Conservation (phyloP, 1,140 invertebrate genomes). For the Sycophaga agraensis region DNA sequence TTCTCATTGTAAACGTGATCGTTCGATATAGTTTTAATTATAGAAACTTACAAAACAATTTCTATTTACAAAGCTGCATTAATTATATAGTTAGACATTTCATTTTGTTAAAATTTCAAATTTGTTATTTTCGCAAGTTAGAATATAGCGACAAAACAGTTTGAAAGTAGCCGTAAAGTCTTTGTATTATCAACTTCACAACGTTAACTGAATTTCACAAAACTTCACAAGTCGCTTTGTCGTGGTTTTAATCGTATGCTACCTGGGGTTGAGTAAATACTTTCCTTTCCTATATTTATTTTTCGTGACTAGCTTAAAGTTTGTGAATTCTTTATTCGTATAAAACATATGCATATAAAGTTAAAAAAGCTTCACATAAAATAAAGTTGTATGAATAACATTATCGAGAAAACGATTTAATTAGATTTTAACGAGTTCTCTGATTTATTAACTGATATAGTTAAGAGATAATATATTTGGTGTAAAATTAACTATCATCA, state of each 20-base stretch:
- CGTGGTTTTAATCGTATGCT: not conserved
- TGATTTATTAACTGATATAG: too few species aligned
- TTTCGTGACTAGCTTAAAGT: too few species aligned
- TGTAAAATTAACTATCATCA: too few species aligned
- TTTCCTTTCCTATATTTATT: not conserved
- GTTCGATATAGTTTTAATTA: too few species aligned
- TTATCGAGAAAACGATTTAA: too few species aligned
- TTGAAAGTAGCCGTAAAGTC: not conserved
- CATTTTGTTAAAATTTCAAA: not conserved
- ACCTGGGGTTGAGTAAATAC: not conserved
- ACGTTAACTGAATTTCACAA: not conserved
- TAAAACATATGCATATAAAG: too few species aligned
- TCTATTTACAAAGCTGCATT: slow-evolving; percentile 5
- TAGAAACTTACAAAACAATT: slow-evolving; percentile 6
- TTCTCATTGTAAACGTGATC: too few species aligned
- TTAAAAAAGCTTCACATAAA: too few species aligned
- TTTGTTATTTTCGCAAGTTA: not conserved
- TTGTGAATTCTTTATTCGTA: too few species aligned
- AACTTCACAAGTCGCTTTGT: not conserved
- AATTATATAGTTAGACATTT: not conserved
- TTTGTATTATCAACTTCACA: not conserved
- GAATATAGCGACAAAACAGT: not conserved
- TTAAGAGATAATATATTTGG: too few species aligned
- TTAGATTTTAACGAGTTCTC: too few species aligned
- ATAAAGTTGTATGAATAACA: too few species aligned